These are phyloP conservation scores for Pao palembangensis DNA, from an alignment of 2,113 vertebrate species.

Conservation along the genomic window DNA sequence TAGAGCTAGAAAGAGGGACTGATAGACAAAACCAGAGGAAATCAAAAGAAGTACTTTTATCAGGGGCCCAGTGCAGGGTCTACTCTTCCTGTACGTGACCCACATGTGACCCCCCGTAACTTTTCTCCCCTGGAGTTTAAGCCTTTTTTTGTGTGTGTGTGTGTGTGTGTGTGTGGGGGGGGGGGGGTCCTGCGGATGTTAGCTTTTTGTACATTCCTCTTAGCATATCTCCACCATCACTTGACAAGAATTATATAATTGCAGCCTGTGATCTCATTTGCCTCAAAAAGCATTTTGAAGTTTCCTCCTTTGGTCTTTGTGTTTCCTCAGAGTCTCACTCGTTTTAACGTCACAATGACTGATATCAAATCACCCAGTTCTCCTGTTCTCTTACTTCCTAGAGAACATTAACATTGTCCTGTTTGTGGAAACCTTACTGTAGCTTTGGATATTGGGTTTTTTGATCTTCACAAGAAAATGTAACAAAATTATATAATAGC, in stretches of 20 bases:
- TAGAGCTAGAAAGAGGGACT: slow-evolving; percentile 59
- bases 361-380: slow-evolving; percentile 57
- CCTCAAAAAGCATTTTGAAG: slow-evolving; percentile 85
- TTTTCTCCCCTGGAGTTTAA: slow-evolving; percentile 75
- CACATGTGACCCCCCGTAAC: slow-evolving; percentile 78
- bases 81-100: slow-evolving; percentile 82
- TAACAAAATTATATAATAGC: too few relatives aligned
- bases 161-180: slow-evolving; percentile 16
- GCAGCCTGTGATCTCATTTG: slow-evolving; percentile 88
- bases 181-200: slow-evolving; percentile 1
- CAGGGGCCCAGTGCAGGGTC: slow-evolving; percentile 48
- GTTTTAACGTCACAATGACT: slow-evolving; percentile 71
- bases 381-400: slow-evolving; percentile 20
- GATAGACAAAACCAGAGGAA: slow-evolving; percentile 59
- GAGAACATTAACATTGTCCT: slow-evolving; percentile 16
- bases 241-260: slow-evolving; percentile 96
- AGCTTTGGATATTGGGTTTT: slow-evolving; percentile 20
- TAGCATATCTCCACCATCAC: slow-evolving; percentile 86
- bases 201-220: slow-evolving; percentile 71
- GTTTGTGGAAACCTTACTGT: slow-evolving; percentile 43
- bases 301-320: slow-evolving; percentile 73
- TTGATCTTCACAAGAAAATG: neutral
- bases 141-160: slow-evolving; percentile 5
- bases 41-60: slow-evolving; percentile 70
- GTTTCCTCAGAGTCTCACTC: slow-evolving; percentile 60